Evolutionary conservation across 2,888 invertebrate species (phyloP).

Genomic region (Malthinus seriepunctatus): DNA sequence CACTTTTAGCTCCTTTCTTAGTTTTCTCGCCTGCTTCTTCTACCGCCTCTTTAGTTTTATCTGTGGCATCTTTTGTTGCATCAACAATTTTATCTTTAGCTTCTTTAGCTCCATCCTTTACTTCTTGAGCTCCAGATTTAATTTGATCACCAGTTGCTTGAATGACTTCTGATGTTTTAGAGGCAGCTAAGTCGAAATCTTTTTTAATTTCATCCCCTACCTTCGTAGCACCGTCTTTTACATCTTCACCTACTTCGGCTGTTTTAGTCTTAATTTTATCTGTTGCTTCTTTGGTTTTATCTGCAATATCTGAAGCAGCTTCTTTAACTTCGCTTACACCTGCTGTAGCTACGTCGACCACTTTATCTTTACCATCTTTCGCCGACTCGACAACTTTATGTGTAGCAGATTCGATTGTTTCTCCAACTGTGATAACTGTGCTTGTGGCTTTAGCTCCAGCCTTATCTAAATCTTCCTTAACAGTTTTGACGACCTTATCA

Average conservation of each 20-base stretch:
- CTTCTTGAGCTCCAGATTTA: slow-evolving; percentile 14
- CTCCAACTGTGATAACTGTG: background rate
- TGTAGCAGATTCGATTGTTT: slow-evolving; percentile 16
- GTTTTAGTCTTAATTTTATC: slow-evolving; percentile 37
- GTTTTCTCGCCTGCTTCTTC: background rate
- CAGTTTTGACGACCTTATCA: background rate
- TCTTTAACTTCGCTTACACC: slow-evolving; percentile 17
- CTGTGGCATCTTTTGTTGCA: slow-evolving; percentile 31
- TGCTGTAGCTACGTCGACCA: slow-evolving; percentile 2
- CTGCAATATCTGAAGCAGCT: background rate
- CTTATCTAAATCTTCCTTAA: background rate
- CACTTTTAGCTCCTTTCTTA: slow-evolving; percentile 3
- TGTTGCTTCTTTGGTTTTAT: slow-evolving; percentile 29
- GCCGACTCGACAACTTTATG: slow-evolving; percentile 17
- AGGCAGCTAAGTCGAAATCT: background rate
- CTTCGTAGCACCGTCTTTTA: slow-evolving; percentile 15
- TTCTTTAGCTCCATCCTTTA: slow-evolving; percentile 1
- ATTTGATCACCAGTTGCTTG: background rate
- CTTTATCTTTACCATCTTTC: slow-evolving; percentile 17
- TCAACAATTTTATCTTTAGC: slow-evolving; percentile 36
- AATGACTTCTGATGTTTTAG: background rate
- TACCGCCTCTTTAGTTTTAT: background rate
- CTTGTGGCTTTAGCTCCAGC: background rate
- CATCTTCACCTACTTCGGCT: slow-evolving; percentile 30
- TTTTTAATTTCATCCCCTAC: slow-evolving; percentile 12